A percentile compares a stretch with the other conserved stretches of the same genome.
These are phyloP conservation scores for Ibidorhyncha struthersii DNA, from an alignment of 2,113 vertebrate genomes.

Conservation along the genomic window DNA sequence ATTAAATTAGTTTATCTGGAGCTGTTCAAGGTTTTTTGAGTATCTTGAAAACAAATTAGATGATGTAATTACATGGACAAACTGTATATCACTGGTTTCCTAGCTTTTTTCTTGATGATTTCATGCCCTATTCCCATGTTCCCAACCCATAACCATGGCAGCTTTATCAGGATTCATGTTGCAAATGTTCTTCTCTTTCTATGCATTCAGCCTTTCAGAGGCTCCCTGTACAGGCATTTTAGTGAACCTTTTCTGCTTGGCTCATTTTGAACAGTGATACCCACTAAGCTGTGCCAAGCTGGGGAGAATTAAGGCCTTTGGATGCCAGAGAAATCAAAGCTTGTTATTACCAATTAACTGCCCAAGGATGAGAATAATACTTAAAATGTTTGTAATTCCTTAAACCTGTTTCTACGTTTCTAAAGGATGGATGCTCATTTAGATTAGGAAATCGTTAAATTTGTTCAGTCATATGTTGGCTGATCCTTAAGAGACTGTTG, in stretches of 20 bases:
- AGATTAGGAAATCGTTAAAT: neutral
- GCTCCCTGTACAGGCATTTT: neutral
- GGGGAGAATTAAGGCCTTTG: neutral
- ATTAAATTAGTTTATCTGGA: conserved; percentile 41
- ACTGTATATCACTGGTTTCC: neutral
- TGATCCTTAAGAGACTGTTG: neutral
- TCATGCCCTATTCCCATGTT: neutral
- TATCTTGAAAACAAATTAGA: conserved; percentile 40
- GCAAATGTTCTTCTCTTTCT: neutral
- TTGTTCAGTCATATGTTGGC: neutral
- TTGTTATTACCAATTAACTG: neutral
- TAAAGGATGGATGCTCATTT: neutral
- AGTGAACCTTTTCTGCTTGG: neutral
- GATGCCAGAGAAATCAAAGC: neutral
- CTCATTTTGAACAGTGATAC: neutral
- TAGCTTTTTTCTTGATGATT: neutral
- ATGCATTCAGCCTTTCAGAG: neutral
- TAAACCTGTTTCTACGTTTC: neutral
- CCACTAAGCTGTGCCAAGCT: neutral
- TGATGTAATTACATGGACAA: conserved; percentile 32
- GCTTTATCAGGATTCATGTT: neutral
- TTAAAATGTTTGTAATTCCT: neutral
- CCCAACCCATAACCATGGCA: neutral
- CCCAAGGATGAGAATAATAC: neutral
- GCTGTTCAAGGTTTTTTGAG: neutral